These are phyloP conservation scores for Dolichopus griseipennis DNA, from an alignment of 2,888 invertebrate genomes.

Conservation along the genomic window DNA sequence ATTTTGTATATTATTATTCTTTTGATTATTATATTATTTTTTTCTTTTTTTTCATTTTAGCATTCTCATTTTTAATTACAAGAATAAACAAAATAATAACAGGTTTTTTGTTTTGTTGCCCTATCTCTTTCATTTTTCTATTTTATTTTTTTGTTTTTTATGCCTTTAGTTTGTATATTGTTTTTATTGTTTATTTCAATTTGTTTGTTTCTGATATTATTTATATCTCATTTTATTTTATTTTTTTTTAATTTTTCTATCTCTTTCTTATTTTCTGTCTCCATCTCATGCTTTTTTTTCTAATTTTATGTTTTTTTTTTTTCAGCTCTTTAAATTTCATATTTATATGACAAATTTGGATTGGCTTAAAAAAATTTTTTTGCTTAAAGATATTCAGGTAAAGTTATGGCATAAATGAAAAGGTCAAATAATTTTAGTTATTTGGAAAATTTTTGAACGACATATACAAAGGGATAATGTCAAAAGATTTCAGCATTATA, in stretches of 20 bases:
- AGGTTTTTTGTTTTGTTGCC: background rate
- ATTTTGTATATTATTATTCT: background rate
- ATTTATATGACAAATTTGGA: background rate
- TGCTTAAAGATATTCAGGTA: background rate
- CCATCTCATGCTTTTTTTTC: background rate
- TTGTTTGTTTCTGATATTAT: too few species aligned
- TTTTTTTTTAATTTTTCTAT: too few species aligned
- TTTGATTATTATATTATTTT: background rate
- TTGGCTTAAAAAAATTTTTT: background rate
- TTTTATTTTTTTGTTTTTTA: background rate
- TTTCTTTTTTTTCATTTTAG: background rate
- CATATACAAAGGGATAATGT: too few species aligned
- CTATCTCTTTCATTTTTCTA: background rate
- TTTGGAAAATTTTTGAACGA: too few species aligned
- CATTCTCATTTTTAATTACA: constrained; percentile 4
- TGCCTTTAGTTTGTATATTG: background rate
- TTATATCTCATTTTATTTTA: too few species aligned
- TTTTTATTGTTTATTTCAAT: background rate
- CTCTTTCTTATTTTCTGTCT: too few species aligned
- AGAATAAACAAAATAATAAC: background rate
- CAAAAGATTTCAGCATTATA: too few species aligned
- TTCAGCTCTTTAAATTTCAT: background rate
- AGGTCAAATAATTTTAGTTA: too few species aligned
- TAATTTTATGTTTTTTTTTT: background rate
- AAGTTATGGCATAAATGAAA: too few species aligned